Conservation (phyloP, 2,113 vertebrate species). For the Cheirogaleus medius region DNA sequence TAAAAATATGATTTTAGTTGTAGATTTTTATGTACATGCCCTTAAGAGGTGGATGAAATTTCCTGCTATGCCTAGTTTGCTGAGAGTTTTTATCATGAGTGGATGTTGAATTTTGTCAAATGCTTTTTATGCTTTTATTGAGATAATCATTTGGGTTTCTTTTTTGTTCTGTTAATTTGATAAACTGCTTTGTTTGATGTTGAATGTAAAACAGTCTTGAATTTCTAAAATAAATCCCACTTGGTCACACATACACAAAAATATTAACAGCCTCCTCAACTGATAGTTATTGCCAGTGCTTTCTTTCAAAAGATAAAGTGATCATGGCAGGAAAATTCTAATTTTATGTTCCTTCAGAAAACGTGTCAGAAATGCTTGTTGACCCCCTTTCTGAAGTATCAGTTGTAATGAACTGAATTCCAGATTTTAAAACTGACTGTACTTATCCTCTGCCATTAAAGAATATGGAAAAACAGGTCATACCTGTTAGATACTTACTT, state of each 20-base stretch:
- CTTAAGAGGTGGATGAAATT: background rate
- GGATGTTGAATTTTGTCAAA: background rate
- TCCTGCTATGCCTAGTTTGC: background rate
- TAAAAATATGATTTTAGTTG: background rate
- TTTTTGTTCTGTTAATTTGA: background rate
- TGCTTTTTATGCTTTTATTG: background rate
- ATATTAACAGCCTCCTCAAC: background rate
- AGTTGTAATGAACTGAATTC: background rate
- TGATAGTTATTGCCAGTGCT: background rate
- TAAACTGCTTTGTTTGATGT: background rate
- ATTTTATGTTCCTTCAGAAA: background rate
- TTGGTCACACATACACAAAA: background rate
- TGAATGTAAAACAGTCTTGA: background rate
- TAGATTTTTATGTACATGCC: background rate
- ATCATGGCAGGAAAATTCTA: background rate
- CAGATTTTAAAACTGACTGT: background rate
- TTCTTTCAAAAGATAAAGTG: background rate
- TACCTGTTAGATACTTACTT: background rate
- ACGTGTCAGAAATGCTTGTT: background rate
- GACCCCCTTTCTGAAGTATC: background rate
- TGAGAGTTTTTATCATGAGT: conserved; percentile 2
- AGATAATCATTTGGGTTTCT: background rate
- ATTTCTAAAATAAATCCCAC: background rate
- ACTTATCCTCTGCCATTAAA: background rate
- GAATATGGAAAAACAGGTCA: background rate